These are phyloP conservation scores for Cyclura pinguis DNA, from an alignment of 2,797 vertebrate species.

Conservation along the genomic window DNA sequence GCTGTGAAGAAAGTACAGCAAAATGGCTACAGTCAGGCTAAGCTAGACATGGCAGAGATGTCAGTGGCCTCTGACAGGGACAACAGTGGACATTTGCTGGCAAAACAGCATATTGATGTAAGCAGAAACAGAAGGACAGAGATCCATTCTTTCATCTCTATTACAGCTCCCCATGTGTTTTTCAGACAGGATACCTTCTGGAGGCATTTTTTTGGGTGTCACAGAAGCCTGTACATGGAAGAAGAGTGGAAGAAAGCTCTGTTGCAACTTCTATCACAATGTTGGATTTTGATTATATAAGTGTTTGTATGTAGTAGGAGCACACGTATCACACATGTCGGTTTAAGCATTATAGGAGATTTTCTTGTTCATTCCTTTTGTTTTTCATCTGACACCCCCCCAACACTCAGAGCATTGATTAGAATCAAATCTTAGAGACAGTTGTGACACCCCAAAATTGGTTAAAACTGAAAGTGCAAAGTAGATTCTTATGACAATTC, in stretches of 20 bases:
- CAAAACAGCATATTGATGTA: no score
- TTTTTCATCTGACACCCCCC: no score
- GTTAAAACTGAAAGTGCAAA: background rate
- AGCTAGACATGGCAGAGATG: no score
- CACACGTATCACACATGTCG: background rate
- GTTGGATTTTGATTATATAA: background rate
- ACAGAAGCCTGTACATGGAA: background rate
- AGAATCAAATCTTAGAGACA: background rate
- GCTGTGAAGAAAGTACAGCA: no score
- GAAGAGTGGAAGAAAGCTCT: background rate
- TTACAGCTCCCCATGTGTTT: background rate
- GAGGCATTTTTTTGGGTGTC: background rate
- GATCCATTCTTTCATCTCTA: background rate
- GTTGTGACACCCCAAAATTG: background rate
- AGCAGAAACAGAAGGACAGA: no score
- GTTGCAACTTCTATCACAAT: background rate
- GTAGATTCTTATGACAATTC: background rate
- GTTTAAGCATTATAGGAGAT: background rate
- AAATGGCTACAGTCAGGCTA: no score
- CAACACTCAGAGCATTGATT: background rate
- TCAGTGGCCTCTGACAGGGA: no score
- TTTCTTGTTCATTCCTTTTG: no score
- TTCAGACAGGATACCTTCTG: background rate
- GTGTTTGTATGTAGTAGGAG: no score
- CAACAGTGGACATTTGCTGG: no score